A percentile compares a stretch with the other conserved stretches of the same genome.
phyloP scores from a whole-genome alignment of 2,888 invertebrate species.

The Dryomyza anilis region DNA sequence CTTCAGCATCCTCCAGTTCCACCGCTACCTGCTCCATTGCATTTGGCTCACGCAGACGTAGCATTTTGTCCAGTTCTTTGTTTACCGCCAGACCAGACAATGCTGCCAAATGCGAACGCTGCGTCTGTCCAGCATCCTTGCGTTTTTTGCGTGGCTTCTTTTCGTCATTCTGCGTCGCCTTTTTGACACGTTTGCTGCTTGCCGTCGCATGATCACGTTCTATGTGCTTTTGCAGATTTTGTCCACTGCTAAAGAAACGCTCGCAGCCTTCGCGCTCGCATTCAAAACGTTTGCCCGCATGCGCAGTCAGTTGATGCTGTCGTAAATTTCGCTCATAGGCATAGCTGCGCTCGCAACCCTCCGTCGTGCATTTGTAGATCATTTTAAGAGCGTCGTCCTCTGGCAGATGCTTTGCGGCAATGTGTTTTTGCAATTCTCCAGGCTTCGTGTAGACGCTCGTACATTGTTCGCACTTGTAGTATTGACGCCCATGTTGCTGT shows the following conservation, averaged over 20 bases:
- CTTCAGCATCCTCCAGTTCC: slow-evolving; percentile 6
- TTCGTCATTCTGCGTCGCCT: neutral
- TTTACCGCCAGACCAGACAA: slow-evolving; percentile 48
- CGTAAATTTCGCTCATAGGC: slow-evolving; percentile 65
- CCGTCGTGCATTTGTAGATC: slow-evolving; percentile 52
- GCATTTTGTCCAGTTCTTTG: slow-evolving; percentile 43
- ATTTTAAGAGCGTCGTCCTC: slow-evolving; percentile 33
- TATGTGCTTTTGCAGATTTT: slow-evolving; percentile 48
- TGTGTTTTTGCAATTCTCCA: slow-evolving; percentile 62
- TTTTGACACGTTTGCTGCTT: neutral
- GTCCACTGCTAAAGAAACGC: slow-evolving; percentile 48
- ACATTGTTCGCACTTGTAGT: slow-evolving; percentile 64
- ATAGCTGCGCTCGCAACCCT: slow-evolving; percentile 62
- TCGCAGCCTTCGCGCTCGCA: slow-evolving; percentile 54
- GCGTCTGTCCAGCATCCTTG: slow-evolving; percentile 50
- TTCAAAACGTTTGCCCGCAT: slow-evolving; percentile 62
- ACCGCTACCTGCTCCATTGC: slow-evolving; percentile 38
- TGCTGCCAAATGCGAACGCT: slow-evolving; percentile 45
- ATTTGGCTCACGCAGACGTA: slow-evolving; percentile 40
- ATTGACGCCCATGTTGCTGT: slow-evolving; percentile 59
- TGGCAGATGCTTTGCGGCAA: slow-evolving; percentile 50
- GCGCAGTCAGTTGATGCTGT: slow-evolving; percentile 64
- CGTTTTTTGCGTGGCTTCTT: slow-evolving; percentile 43
- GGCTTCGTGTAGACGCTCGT: slow-evolving; percentile 62
- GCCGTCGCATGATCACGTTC: slow-evolving; percentile 39